These are phyloP conservation scores for Chiloscyllium punctatum DNA, from an alignment of 2,797 vertebrate species.

Conservation along the genomic window DNA sequence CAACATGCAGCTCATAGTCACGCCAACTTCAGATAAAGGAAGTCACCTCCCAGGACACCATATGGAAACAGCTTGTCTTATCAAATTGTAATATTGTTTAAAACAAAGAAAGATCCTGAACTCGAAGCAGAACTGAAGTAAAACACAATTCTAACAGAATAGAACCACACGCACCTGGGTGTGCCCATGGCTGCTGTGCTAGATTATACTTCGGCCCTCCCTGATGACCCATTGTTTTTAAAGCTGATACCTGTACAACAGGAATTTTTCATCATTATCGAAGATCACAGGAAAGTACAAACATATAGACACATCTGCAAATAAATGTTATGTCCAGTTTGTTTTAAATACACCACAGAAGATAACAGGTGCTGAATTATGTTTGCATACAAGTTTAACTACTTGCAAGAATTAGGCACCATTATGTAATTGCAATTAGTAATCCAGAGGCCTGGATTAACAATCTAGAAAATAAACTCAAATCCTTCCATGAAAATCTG, in stretches of 20 bases:
- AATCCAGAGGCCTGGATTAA: not conserved
- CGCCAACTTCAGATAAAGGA: not conserved
- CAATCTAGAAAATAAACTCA: not conserved
- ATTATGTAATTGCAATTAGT: too few species aligned
- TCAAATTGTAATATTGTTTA: not conserved
- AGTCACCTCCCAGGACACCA: not conserved
- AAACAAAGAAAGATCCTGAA: not conserved
- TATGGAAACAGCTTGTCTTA: not conserved
- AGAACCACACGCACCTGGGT: constrained; percentile 69
- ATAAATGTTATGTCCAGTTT: not conserved
- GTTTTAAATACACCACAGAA: constrained; percentile 12
- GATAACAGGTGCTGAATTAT: not conserved
- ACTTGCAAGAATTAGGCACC: not conserved
- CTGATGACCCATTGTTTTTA: constrained; percentile 86
- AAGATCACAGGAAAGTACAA: not conserved
- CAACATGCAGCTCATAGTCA: not conserved
- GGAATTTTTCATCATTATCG: not conserved
- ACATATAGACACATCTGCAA: not conserved
- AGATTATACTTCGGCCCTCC: constrained; percentile 88
- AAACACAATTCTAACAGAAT: not conserved
- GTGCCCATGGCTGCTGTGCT: constrained; percentile 91
- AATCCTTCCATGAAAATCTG: not conserved
- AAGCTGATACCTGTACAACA: constrained; percentile 69
- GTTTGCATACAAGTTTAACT: not conserved
- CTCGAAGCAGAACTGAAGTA: not conserved